A percentile compares a stretch with the other conserved stretches of the same genome.
Conservation (phyloP, 2,113 vertebrate genomes). For the Aleadryas rufinucha region DNA sequence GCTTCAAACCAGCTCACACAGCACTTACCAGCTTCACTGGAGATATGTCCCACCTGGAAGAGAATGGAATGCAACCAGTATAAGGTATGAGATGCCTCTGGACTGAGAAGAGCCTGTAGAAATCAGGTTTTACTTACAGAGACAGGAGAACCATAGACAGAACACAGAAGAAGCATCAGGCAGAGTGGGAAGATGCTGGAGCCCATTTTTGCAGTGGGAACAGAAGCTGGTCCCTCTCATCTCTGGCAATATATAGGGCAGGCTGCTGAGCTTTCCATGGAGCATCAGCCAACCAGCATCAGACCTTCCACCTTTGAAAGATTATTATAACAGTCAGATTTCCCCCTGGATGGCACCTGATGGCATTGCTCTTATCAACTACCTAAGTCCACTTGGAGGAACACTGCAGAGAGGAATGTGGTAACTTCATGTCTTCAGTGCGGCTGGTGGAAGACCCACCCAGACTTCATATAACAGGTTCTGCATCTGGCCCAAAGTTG, state of each 20-base stretch:
- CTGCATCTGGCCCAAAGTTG: neutral
- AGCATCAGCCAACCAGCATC: neutral
- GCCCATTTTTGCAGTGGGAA: conserved; percentile 5
- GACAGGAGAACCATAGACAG: neutral
- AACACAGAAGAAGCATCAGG: neutral
- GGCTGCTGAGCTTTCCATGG: neutral
- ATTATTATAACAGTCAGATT: neutral
- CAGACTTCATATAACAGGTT: neutral
- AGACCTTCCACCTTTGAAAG: neutral
- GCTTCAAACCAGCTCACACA: neutral
- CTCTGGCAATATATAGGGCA: conserved; percentile 27
- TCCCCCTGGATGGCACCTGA: neutral
- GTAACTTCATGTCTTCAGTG: neutral
- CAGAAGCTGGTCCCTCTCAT: neutral
- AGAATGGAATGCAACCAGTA: neutral
- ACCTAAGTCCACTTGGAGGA: neutral
- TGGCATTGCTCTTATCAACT: neutral
- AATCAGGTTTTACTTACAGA: conserved; percentile 19
- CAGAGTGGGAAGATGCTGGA: neutral
- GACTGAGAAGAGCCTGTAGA: neutral
- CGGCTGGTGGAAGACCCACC: neutral
- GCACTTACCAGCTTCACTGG: conserved; percentile 55
- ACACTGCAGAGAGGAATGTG: neutral
- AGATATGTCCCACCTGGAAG: conserved; percentile 47
- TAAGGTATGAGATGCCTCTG: neutral